phyloP scores from a whole-genome alignment of 2,113 vertebrate genomes.

The Etheostoma spectabile region DNA sequence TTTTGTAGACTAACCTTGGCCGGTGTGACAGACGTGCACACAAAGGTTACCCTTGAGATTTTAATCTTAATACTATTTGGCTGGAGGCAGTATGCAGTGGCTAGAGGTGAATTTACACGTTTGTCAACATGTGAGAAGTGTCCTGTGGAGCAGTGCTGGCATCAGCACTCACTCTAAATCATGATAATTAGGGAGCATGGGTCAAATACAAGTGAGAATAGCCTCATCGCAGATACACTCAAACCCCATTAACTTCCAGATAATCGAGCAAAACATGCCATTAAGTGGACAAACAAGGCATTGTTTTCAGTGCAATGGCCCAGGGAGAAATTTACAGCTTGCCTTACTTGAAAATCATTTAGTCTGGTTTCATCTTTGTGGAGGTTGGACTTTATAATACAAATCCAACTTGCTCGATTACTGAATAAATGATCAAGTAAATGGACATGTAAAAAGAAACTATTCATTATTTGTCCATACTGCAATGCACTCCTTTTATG shows the following conservation, averaged over 20 bases:
- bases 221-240: constrained; percentile 20
- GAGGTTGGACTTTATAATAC: background rate
- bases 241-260: constrained; percentile 32
- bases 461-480: background rate
- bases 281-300: constrained; percentile 67
- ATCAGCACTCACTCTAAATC: constrained; percentile 29
- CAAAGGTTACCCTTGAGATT: background rate
- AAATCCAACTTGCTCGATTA: background rate
- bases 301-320: constrained; percentile 44
- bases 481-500: background rate
- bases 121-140: constrained; percentile 19
- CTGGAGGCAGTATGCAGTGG: constrained; percentile 8
- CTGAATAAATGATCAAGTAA: background rate
- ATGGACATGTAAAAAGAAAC: background rate
- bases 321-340: constrained; percentile 38
- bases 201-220: constrained; percentile 52
- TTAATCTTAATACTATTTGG: constrained; percentile 17
- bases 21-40: constrained; percentile 1
- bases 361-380: constrained; percentile 10
- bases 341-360: constrained; percentile 27
- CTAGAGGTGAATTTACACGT: constrained; percentile 7
- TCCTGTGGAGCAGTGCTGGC: constrained; percentile 35
- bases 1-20: constrained; percentile 29
- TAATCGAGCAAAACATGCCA: constrained; percentile 61
- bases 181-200: constrained; percentile 42